Percentiles rank a stretch among this genome's conserved stretches.
These are phyloP conservation scores for Cyphomyrus plagiostoma DNA, from an alignment of 2,113 vertebrate species.

Conservation along the genomic window DNA sequence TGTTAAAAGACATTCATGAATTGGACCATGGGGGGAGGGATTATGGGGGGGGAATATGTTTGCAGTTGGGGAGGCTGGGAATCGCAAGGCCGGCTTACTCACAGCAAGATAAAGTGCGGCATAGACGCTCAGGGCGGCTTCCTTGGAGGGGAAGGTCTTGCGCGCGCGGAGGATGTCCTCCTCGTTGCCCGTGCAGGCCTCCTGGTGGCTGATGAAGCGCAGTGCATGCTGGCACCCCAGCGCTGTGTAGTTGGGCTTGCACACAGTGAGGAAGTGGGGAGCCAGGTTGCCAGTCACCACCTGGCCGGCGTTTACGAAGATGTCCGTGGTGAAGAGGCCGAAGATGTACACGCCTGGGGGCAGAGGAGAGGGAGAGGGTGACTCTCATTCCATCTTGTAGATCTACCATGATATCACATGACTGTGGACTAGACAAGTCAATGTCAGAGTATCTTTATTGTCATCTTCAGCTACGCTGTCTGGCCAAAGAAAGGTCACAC, in stretches of 20 bases:
- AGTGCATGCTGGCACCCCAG: conserved; percentile 89
- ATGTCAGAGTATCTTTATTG: not conserved
- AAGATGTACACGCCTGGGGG: conserved; percentile 89
- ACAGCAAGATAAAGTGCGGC: conserved; percentile 91
- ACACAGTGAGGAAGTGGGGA: conserved; percentile 92
- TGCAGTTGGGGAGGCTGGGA: not conserved
- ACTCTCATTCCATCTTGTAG: not conserved
- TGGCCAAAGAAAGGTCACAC: too few relatives aligned
- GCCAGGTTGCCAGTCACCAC: conserved; percentile 95
- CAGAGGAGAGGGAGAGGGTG: conserved; percentile 28
- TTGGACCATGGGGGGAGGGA: not conserved
- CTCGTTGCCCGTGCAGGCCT: conserved; percentile 88
- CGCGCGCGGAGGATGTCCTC: conserved; percentile 84
- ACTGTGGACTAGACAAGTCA: not conserved
- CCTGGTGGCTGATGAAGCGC: conserved; percentile 88
- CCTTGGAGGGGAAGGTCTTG: conserved; percentile 98
- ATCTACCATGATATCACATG: not conserved
- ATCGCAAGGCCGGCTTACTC: conserved; percentile 57
- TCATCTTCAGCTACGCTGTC: not conserved
- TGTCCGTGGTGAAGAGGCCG: conserved; percentile 95
- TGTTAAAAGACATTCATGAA: not conserved
- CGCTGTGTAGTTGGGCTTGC: conserved; percentile 94
- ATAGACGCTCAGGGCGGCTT: conserved; percentile 89
- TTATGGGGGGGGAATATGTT: not conserved
- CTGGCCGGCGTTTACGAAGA: conserved; percentile 97